A percentile compares a stretch with the other conserved stretches of the same genome.
These are phyloP conservation scores for Typhlomys cinereus DNA, from an alignment of 2,113 vertebrate species.

Conservation along the genomic window DNA sequence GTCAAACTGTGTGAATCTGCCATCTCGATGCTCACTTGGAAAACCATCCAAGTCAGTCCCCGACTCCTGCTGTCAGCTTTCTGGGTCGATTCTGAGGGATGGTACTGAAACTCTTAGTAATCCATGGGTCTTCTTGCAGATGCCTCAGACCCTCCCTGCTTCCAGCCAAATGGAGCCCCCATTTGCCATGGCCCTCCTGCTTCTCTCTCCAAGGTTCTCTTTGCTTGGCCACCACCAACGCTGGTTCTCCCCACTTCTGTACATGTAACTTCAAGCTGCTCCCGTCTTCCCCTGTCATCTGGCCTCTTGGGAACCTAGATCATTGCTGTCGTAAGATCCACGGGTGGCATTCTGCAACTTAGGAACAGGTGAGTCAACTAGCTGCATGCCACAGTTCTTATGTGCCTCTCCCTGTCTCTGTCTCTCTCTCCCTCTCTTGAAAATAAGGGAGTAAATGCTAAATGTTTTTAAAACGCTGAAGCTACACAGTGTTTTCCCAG, in stretches of 20 bases:
- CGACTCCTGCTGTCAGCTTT: not conserved
- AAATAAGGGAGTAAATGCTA: too few relatives aligned
- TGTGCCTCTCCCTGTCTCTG: not conserved
- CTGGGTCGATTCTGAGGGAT: not conserved
- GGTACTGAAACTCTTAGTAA: not conserved
- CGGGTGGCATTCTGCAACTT: not conserved
- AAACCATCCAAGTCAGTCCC: not conserved
- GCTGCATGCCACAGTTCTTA: too few relatives aligned
- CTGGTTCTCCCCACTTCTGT: not conserved
- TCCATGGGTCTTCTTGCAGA: not conserved
- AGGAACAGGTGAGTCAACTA: too few relatives aligned
- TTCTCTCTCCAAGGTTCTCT: not conserved
- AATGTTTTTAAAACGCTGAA: too few relatives aligned
- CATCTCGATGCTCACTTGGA: not conserved
- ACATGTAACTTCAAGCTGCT: not conserved
- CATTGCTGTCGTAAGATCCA: not conserved
- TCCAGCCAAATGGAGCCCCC: not conserved
- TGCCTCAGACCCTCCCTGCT: not conserved
- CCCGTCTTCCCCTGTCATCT: not conserved
- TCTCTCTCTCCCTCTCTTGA: too few relatives aligned
- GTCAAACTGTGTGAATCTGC: not conserved
- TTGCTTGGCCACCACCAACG: not conserved
- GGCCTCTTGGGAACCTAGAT: not conserved
- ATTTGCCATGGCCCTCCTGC: not conserved
- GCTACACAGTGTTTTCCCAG: not conserved